phyloP scores from a whole-genome alignment of 2,113 vertebrate species.

The Pachyramphus minor region DNA sequence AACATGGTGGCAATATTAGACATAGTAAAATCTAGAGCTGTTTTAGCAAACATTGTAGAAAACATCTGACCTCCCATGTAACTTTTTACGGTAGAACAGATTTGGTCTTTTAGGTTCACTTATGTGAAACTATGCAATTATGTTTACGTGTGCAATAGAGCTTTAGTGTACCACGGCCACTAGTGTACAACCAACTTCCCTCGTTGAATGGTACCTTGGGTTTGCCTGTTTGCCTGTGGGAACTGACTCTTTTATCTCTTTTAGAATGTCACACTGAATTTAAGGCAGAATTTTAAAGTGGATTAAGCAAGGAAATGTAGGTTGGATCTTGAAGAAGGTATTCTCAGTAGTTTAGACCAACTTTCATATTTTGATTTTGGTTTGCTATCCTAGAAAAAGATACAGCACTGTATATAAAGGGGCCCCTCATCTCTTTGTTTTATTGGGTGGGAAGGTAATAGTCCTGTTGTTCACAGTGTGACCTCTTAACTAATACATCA shows the following conservation, averaged over 20 bases:
- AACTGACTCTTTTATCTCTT: neutral
- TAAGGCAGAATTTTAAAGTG: neutral
- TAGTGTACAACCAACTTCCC: rapidly evolving
- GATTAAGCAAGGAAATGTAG: neutral
- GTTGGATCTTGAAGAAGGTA: neutral
- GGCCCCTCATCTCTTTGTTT: neutral
- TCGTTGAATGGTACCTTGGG: neutral
- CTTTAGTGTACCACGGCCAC: neutral
- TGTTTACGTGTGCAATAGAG: neutral
- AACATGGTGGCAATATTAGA: neutral
- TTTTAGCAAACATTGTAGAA: neutral
- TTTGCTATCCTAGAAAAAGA: neutral
- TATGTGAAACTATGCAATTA: neutral
- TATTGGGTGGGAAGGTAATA: neutral
- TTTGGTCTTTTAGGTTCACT: neutral
- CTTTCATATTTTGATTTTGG: neutral
- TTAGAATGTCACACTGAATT: neutral
- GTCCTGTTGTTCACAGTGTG: neutral
- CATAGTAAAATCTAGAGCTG: neutral
- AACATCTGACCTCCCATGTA: neutral
- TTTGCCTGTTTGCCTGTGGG: neutral
- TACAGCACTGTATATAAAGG: neutral
- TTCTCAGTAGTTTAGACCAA: neutral
- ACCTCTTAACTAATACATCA: neutral
- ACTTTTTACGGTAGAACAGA: neutral